phyloP scores from a whole-genome alignment of 2,888 invertebrate species.

The Syrista parreyssii region DNA sequence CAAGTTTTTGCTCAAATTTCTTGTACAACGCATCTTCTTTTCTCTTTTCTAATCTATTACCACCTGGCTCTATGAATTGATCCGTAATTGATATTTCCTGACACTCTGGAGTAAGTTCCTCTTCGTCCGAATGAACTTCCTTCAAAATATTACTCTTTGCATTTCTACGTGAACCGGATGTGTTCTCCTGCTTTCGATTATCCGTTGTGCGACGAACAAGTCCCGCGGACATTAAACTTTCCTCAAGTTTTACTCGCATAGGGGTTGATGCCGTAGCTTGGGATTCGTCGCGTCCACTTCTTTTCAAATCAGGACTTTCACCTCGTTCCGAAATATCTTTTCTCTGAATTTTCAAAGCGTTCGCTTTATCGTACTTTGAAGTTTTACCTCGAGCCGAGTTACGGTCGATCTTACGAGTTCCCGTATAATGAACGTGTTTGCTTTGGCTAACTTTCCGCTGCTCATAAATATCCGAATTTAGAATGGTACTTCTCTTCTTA shows the following conservation, averaged over 20 bases:
- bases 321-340: neutral
- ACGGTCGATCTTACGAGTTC: neutral
- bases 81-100: neutral
- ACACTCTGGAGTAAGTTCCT: neutral
- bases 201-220: conserved; percentile 23
- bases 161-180: neutral
- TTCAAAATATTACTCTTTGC: neutral
- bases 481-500: neutral
- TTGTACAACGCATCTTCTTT: neutral
- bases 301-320: neutral
- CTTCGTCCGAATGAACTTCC: neutral
- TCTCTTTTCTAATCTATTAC: neutral
- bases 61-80: neutral
- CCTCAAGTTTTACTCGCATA: neutral
- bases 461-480: neutral
- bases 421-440: neutral
- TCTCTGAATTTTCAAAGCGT: neutral
- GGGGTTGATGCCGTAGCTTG: conserved; percentile 1
- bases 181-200: conserved; percentile 8
- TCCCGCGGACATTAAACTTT: conserved; percentile 24
- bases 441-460: neutral
- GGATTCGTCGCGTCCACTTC: neutral
- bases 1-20: neutral
- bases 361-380: neutral
- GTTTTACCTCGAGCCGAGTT: neutral